Evolutionary conservation across 1,140 invertebrate species (phyloP).

Genomic region (Saccostrea cuccullata): DNA sequence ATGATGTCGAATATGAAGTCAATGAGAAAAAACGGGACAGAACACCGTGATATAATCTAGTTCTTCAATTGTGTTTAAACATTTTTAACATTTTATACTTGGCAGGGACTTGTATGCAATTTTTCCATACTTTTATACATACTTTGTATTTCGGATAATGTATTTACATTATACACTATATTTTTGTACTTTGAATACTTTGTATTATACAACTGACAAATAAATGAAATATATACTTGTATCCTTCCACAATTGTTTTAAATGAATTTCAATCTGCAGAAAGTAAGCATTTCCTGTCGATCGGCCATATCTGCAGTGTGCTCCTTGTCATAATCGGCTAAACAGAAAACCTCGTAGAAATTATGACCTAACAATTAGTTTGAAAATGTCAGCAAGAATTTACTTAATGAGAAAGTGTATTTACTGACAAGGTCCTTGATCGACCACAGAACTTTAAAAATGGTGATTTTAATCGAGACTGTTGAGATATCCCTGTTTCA

Average conservation of each 20-base stretch:
- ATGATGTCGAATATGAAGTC: constrained; percentile 30
- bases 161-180: not conserved
- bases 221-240: not conserved
- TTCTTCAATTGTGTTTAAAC: not conserved
- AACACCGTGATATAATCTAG: not conserved
- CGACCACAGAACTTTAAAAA: too few relatives aligned
- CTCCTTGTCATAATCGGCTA: too few relatives aligned
- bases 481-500: too few relatives aligned
- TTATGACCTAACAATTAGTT: too few relatives aligned
- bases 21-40: not conserved
- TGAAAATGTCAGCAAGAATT: too few relatives aligned
- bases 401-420: too few relatives aligned
- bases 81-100: not conserved
- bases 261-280: too few relatives aligned
- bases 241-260: not conserved
- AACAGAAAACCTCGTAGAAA: too few relatives aligned
- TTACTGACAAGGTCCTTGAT: too few relatives aligned
- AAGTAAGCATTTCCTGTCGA: too few relatives aligned
- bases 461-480: too few relatives aligned
- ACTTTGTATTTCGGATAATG: not conserved
- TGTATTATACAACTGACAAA: not conserved
- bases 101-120: constrained; percentile 31
- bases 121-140: not conserved
- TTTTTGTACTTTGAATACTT: constrained; percentile 3
- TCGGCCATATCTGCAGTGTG: too few relatives aligned